Base-by-base conservation (phyloP, 2,888 invertebrate species). In the Agrotis ipsilon region DNA sequence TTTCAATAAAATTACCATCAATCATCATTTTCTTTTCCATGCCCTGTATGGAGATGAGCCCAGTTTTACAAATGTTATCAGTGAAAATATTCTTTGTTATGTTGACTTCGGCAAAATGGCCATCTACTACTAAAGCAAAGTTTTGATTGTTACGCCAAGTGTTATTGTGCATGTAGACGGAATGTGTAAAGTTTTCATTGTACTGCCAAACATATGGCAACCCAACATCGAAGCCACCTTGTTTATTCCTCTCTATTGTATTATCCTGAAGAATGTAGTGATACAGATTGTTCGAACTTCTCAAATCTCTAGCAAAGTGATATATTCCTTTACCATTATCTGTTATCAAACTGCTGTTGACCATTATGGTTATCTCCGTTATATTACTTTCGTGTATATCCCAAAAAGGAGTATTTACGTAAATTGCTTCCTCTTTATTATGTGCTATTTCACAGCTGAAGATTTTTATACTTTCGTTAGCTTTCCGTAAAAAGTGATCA, bases 21-120 rank as follows among this genome's bases (percentile, higher is more conserved):
- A 99, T 98, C 72, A 97, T 97, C 93, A 99, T 97, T 86, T 98
- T 98, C 94, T 99, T 99, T 92, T 99, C 99, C 99, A 99, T 99
- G 13, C 99, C 99, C 73, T 97, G 97, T 39, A 99, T 96, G 0
- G 98, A 97, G 18, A 99, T 96, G 45, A 99, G 92, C 0, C 99
- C 98, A 18, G 96, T 96, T 84, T 97, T 97, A 86, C 99, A 99
- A 48, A 96, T 94, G 89, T 99, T 99, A 70, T 98, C 97, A 1
- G 97, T 97, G 89, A 99, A 99, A 9, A 97, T 94, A 91, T 99
- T 99, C 68, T 97, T 97, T 0, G 98, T 98, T 46, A 99, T 97
- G 87, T 99, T 99, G 0, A 99, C 97, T 75, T 97, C 97, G 0
- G 99, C 98, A 91, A 98, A 99, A 92, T 99, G 99, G 0, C 99